Percentiles rank a stretch among this genome's conserved stretches.
phyloP scores from a whole-genome alignment of 2,797 vertebrate species.

The Premnoplex brunnescens region DNA sequence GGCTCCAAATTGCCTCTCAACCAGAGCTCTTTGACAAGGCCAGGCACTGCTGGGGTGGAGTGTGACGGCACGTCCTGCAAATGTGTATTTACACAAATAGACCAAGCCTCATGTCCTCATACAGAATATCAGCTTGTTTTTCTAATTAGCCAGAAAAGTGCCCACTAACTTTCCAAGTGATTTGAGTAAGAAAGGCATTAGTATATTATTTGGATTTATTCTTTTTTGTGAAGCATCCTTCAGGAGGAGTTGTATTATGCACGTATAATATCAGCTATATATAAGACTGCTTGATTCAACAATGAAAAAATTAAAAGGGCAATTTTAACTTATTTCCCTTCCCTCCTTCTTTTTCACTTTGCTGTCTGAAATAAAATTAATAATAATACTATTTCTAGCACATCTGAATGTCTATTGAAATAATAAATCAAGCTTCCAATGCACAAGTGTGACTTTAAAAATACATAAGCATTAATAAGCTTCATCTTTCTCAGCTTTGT shows the following conservation, averaged over 20 bases:
- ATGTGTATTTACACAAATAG: neutral
- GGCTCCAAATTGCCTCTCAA: neutral
- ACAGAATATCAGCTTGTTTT: neutral
- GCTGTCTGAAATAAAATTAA: slow-evolving; percentile 11
- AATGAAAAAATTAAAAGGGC: neutral
- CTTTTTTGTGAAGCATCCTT: neutral
- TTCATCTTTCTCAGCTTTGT: slow-evolving; percentile 54
- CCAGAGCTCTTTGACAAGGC: neutral
- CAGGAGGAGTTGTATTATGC: neutral
- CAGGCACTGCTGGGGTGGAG: neutral
- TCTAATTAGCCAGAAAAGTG: neutral
- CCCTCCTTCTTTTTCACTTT: neutral
- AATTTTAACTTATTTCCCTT: neutral
- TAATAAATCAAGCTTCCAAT: slow-evolving; percentile 37
- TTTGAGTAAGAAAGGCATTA: neutral
- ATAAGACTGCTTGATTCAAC: neutral
- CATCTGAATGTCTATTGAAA: slow-evolving; percentile 34
- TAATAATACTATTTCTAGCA: neutral
- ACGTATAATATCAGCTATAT: neutral
- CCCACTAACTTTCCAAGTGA: neutral
- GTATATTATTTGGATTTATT: neutral
- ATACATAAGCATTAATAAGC: slow-evolving; percentile 44
- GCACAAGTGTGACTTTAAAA: slow-evolving; percentile 52
- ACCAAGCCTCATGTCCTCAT: neutral
- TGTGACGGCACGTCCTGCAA: neutral